Conservation (phyloP, 2,113 vertebrate species). For the Coturnix japonica region DNA sequence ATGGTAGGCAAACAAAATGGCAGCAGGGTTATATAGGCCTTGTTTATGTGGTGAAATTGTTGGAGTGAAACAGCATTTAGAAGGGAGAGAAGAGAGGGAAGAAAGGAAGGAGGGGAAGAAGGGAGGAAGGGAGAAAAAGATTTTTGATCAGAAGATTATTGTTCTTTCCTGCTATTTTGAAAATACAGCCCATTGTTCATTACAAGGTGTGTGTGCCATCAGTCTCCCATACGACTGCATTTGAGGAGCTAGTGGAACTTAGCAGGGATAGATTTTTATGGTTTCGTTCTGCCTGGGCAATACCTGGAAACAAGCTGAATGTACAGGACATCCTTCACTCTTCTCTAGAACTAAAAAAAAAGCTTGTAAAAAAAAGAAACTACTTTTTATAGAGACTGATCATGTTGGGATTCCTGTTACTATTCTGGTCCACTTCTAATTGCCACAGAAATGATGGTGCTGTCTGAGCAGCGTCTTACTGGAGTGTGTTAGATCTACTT, state of each 20-base stretch:
- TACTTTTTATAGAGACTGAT: neutral
- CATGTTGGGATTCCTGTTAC: neutral
- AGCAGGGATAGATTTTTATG: neutral
- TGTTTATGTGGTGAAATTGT: constrained; percentile 20
- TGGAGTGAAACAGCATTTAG: constrained; percentile 4
- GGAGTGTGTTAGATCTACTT: neutral
- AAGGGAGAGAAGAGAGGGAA: neutral
- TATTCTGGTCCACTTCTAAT: neutral
- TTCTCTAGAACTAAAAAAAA: neutral
- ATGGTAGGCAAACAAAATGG: constrained; percentile 1
- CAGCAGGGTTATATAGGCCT: neutral
- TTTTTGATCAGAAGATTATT: neutral
- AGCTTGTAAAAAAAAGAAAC: neutral
- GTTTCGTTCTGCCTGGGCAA: neutral
- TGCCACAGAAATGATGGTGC: neutral
- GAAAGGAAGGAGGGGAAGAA: too few relatives aligned
- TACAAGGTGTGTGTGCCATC: neutral
- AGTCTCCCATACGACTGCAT: neutral
- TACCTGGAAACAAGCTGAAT: neutral
- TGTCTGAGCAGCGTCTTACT: neutral
- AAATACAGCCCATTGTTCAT: neutral
- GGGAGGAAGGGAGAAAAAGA: neutral
- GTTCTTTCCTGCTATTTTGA: neutral
- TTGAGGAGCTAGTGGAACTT: neutral
- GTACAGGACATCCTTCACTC: neutral